Percentiles rank a stretch among this genome's conserved stretches.
phyloP scores from a whole-genome alignment of 2,113 vertebrate genomes.

The Phyllostomus discolor region DNA sequence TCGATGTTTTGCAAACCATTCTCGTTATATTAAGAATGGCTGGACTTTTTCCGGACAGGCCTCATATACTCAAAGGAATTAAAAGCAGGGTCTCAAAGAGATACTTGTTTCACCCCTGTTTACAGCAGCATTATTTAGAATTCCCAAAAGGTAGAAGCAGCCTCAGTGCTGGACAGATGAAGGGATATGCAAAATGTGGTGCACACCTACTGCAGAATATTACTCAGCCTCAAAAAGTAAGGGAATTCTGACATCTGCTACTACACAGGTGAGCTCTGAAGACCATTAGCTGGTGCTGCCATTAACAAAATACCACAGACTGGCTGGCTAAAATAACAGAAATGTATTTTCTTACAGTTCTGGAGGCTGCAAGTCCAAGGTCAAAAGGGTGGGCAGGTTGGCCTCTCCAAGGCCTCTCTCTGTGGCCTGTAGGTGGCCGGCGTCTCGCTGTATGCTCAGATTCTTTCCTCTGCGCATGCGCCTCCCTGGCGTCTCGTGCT shows the following conservation, averaged over 20 bases:
- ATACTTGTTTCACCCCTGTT: not conserved
- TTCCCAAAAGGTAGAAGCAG: not conserved
- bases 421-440: fast-evolving
- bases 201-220: not conserved
- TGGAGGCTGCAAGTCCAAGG: not conserved
- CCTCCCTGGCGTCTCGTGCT: not conserved
- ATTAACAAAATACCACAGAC: not conserved
- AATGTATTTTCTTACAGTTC: not conserved
- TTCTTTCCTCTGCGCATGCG: not conserved
- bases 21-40: too few relatives aligned
- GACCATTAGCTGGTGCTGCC: not conserved
- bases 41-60: too few relatives aligned
- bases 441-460: not conserved
- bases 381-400: not conserved
- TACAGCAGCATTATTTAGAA: not conserved
- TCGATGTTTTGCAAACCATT: too few relatives aligned
- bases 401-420: not conserved
- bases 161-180: not conserved
- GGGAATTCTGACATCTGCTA: not conserved
- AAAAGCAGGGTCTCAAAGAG: not conserved
- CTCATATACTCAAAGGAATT: not conserved
- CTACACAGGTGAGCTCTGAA: not conserved
- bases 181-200: not conserved
- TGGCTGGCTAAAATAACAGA: not conserved
- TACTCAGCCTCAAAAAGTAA: not conserved